These are phyloP conservation scores for Opisthocomus hoazin DNA, from an alignment of 2,113 vertebrate genomes.

Conservation along the genomic window DNA sequence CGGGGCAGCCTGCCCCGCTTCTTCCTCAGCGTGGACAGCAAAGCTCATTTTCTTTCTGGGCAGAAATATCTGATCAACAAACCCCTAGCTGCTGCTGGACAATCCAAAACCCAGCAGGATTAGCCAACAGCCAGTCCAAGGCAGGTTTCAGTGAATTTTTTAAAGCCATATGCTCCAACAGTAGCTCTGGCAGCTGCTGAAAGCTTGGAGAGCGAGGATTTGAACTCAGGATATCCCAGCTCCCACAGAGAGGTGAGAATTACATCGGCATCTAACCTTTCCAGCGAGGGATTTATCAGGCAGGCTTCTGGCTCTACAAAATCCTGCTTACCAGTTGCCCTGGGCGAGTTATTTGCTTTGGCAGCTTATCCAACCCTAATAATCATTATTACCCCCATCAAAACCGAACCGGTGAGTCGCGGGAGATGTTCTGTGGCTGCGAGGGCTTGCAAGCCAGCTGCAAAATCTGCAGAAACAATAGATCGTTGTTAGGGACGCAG, in stretches of 20 bases:
- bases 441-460: background rate
- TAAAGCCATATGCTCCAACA: background rate
- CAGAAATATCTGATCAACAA: background rate
- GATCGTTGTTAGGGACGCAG: fast-evolving
- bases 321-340: background rate
- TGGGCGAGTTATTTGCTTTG: background rate
- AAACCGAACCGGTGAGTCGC: fast-evolving
- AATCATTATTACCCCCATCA: background rate
- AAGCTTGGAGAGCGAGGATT: background rate
- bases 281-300: background rate
- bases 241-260: background rate
- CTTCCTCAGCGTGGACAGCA: background rate
- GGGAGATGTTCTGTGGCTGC: background rate
- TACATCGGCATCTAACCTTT: fast-evolving
- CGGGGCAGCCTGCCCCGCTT: background rate
- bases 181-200: background rate
- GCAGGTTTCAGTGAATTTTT: background rate
- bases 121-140: background rate
- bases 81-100: background rate
- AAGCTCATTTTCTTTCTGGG: background rate
- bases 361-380: background rate
- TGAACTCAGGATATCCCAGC: background rate
- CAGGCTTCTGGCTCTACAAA: background rate
- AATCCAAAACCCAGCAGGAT: background rate
- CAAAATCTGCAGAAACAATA: background rate